Conservation (phyloP, 2,113 vertebrate genomes). For the Rhinichthys klamathensis region DNA sequence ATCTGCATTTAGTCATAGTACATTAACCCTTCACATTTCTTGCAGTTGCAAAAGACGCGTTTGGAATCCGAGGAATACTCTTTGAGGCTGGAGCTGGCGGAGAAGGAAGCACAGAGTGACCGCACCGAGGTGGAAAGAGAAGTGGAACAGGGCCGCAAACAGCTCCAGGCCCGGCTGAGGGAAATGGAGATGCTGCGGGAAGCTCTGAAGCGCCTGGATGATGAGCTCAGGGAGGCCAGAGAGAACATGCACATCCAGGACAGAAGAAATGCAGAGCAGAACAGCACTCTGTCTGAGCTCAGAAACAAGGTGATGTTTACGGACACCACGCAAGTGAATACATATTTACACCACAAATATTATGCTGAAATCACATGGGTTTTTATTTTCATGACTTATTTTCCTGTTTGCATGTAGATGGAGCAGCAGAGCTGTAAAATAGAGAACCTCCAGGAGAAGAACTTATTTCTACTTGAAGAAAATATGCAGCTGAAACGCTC, state of each 20-base stretch:
- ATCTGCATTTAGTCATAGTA: too few relatives aligned
- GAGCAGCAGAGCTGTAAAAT: slow-evolving; percentile 88
- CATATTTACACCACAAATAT: background rate
- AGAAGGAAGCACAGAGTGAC: slow-evolving; percentile 77
- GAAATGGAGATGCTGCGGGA: slow-evolving; percentile 85
- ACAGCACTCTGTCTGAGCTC: slow-evolving; percentile 80
- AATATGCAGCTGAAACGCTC: slow-evolving; percentile 85
- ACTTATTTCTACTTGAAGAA: slow-evolving; percentile 85
- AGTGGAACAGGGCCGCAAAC: slow-evolving; percentile 77
- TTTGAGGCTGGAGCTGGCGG: slow-evolving; percentile 77
- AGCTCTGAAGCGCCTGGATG: slow-evolving; percentile 79
- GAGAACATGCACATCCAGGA: slow-evolving; percentile 78
- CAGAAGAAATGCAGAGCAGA: slow-evolving; percentile 82
- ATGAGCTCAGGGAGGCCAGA: slow-evolving; percentile 80
- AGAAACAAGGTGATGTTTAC: slow-evolving; percentile 80
- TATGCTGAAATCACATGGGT: background rate
- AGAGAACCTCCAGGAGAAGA: slow-evolving; percentile 84
- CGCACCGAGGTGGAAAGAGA: slow-evolving; percentile 78
- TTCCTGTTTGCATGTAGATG: slow-evolving; percentile 74
- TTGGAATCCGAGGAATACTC: slow-evolving; percentile 80
- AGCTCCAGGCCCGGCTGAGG: slow-evolving; percentile 80
- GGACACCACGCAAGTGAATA: background rate
- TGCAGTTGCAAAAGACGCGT: slow-evolving; percentile 72
- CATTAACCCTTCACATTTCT: background rate
- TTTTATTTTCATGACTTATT: background rate